Evolutionary conservation across 2,797 vertebrate species (phyloP).

Genomic region (Pipistrellus pygmaeus): DNA sequence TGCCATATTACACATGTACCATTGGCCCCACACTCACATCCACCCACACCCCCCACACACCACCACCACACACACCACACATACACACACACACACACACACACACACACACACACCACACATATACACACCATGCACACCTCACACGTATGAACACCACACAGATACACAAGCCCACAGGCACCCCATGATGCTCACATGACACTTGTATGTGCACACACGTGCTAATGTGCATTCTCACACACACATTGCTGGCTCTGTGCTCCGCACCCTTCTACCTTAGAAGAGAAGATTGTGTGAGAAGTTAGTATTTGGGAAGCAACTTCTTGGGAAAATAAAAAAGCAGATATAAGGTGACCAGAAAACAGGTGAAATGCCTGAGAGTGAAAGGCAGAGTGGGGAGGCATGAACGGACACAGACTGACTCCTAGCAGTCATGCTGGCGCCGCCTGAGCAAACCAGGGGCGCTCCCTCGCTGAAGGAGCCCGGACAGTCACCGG

Average conservation of each 20-base stretch:
- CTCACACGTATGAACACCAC: too few relatives aligned
- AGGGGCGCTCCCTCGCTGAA: neutral
- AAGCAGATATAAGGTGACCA: neutral
- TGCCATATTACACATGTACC: neutral
- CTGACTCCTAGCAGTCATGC: neutral
- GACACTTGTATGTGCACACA: accelerated
- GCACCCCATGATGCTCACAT: too few relatives aligned
- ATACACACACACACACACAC: accelerated
- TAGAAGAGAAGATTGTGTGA: neutral
- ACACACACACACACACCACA: neutral
- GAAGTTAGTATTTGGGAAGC: neutral
- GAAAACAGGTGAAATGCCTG: neutral
- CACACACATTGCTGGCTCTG: neutral
- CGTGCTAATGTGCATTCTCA: accelerated
- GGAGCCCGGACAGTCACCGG: neutral
- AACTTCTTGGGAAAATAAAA: neutral
- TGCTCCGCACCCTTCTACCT: neutral
- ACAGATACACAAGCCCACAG: too few relatives aligned
- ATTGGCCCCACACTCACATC: neutral
- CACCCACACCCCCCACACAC: neutral
- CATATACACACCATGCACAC: too few relatives aligned
- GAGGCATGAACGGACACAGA: neutral
- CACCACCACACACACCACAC: neutral
- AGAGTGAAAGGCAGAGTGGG: neutral
- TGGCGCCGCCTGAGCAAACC: too few relatives aligned